These are phyloP conservation scores for Periplaneta americana DNA, from an alignment of 1,140 invertebrate species.

Conservation along the genomic window DNA sequence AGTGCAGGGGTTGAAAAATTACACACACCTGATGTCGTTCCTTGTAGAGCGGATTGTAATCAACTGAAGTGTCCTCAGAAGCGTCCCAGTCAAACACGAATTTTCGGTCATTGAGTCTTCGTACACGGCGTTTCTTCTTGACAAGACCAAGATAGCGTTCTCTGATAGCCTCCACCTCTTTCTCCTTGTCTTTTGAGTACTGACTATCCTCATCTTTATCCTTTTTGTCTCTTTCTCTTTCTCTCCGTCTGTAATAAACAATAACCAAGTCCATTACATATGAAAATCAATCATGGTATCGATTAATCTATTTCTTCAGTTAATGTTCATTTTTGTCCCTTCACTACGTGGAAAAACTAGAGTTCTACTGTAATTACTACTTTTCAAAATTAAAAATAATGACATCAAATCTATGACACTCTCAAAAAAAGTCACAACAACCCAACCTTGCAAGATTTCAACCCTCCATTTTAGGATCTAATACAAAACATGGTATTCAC, in stretches of 20 bases:
- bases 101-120: constrained; percentile 94
- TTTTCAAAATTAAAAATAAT: no score
- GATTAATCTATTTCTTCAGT: no score
- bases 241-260: constrained; percentile 29
- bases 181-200: constrained; percentile 74
- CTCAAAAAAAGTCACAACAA: no score
- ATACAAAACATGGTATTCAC: no score
- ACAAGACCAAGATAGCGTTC: constrained; percentile 92
- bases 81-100: constrained; percentile 99
- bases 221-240: constrained; percentile 33
- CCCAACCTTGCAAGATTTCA: no score
- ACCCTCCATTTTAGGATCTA: no score
- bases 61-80: constrained; percentile 94
- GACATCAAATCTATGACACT: no score
- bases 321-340: no score
- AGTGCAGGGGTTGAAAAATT: neutral
- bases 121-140: constrained; percentile 88
- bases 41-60: constrained; percentile 97
- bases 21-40: constrained; percentile 70
- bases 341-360: no score
- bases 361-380: no score
- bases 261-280: no score
- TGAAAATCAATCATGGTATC: no score
- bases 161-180: constrained; percentile 87
- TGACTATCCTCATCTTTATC: constrained; percentile 33